Evolutionary conservation across 2,113 vertebrate genomes (phyloP), one percentile per base, ranked within the genome.

Genomic region (Entomyzon cyanotis): DNA sequence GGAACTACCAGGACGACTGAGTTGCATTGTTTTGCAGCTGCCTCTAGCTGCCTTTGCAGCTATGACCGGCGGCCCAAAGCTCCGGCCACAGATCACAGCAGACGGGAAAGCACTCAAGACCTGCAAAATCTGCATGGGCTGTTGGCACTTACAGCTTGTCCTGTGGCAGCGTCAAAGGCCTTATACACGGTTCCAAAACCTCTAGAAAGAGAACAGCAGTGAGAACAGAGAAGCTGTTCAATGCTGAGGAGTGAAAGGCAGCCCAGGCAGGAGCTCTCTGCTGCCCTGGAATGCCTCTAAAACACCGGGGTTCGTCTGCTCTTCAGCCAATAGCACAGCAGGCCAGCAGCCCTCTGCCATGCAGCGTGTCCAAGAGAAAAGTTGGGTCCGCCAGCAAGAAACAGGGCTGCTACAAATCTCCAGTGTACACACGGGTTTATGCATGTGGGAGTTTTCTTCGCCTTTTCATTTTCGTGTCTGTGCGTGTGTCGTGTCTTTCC

Each of bases 141-240:
- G 67, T 5, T 49, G 73, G 19, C 46, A 71, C 96, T 95, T 89
- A 99, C 99, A 98, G 99, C 99, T 95, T 99, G 99, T 91, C 99
- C 99, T 4, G 99, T 99, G 74, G 99, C 99, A 39, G 99, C 98
- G 84, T 99, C 99, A 12, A 99, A 98, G 47, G 99, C 99, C 79
- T 99, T 99, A 94, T 99, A 99, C 91, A 99, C 99, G 50, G 99
- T 99, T 86, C 99, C 99, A 2, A 99, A 99, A 3, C 98, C 99
- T 97, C 99, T 99, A 96, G 28, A 81, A 94, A 97, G 4, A 95
- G 96, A 92, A 97, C 19, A 86, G 52, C 15, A 42, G 42, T 0
- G 41, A 85, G 55, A 82, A 47, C 22, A 31, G 27, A 93, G 68
- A 50, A 68, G 62, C 5, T 7, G 19, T 28, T 77, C 20, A 33